Conservation (phyloP, 2,113 vertebrate genomes). For the Turnix velox region DNA sequence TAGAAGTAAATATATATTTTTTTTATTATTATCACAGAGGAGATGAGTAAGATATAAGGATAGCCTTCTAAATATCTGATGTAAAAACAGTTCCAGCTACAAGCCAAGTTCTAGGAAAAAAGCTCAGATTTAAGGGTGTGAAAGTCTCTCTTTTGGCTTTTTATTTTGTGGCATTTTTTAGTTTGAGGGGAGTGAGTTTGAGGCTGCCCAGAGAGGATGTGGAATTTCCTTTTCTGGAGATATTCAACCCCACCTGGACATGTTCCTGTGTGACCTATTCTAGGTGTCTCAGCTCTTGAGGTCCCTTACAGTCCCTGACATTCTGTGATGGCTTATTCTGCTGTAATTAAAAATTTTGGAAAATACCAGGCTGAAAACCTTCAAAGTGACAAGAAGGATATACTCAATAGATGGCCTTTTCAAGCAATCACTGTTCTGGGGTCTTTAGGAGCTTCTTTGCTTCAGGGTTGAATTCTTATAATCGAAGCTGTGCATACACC, state of each 20-base stretch:
- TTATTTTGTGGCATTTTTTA: background rate
- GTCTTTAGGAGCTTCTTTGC: constrained; percentile 15
- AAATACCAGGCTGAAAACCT: constrained; percentile 1
- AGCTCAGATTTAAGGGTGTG: background rate
- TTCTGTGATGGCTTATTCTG: background rate
- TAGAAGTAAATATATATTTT: background rate
- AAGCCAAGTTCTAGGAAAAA: background rate
- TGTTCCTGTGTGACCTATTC: too few relatives aligned
- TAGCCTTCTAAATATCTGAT: background rate
- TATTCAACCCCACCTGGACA: too few relatives aligned
- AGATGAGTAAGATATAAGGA: background rate
- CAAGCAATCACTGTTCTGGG: background rate
- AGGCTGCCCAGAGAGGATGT: too few relatives aligned
- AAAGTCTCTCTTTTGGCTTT: background rate
- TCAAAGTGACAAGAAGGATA: background rate
- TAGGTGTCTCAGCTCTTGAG: too few relatives aligned
- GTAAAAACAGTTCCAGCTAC: background rate
- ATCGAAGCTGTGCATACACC: background rate
- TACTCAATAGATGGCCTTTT: background rate
- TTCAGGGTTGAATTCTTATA: constrained; percentile 25
- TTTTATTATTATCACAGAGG: background rate
- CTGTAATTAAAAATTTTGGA: background rate
- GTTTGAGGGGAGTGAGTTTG: too few relatives aligned
- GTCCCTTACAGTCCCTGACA: too few relatives aligned
- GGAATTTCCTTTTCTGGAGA: too few relatives aligned